Evolutionary conservation across 2,888 invertebrate species (phyloP).

Genomic region (Cerastis rubricosa): DNA sequence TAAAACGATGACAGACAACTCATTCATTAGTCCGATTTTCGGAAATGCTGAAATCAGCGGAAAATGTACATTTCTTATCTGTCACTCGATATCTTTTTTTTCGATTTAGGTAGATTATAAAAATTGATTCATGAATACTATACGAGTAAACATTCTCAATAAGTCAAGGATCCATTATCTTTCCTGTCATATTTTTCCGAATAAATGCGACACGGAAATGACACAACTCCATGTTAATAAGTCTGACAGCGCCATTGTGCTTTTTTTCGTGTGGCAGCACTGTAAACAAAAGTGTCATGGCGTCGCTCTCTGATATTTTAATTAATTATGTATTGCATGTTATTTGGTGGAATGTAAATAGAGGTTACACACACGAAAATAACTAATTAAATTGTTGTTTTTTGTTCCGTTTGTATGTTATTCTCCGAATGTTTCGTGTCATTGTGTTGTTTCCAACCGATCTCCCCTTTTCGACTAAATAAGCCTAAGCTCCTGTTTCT

Average conservation of each 20-base stretch:
- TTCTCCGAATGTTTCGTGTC: conserved; percentile 9
- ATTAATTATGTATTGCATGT: conserved; percentile 60
- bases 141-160: conserved; percentile 30
- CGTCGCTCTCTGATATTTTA: conserved; percentile 56
- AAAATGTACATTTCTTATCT: conserved; percentile 30
- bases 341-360: conserved; percentile 50
- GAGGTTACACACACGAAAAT: conserved; percentile 45
- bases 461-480: conserved; percentile 11
- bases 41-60: conserved; percentile 30
- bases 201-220: conserved; percentile 58
- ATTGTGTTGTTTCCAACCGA: conserved; percentile 18
- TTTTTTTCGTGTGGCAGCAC: conserved; percentile 61
- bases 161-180: conserved; percentile 28
- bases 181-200: conserved; percentile 38
- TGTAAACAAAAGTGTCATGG: conserved; percentile 62
- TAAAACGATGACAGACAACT: conserved; percentile 38
- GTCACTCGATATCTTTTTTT: conserved; percentile 14
- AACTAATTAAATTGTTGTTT: conserved; percentile 21
- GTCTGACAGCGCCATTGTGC: conserved; percentile 54
- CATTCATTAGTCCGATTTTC: conserved; percentile 38
- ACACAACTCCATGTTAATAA: conserved; percentile 59
- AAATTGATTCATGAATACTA: conserved; percentile 34
- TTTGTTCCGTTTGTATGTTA: conserved; percentile 2
- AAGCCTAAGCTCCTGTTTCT: conserved; percentile 17
- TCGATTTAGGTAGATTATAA: conserved; percentile 24